These are phyloP conservation scores for Eilema sororculum DNA, from an alignment of 2,888 invertebrate genomes.

Conservation along the genomic window DNA sequence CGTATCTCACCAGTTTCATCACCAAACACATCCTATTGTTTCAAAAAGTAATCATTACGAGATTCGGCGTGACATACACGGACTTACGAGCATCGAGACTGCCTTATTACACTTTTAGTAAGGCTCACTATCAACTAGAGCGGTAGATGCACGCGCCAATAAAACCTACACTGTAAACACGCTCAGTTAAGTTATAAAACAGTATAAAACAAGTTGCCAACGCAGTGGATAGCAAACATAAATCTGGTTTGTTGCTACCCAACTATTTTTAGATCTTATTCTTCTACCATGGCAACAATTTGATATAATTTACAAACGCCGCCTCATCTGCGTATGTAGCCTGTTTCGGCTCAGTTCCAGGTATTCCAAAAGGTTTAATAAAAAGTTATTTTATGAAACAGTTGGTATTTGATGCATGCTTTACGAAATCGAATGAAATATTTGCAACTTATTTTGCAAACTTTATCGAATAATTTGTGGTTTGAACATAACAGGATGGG, in stretches of 20 bases:
- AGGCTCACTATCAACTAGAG: slow-evolving; percentile 33
- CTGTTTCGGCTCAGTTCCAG: slow-evolving; percentile 32
- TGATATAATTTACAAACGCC: slow-evolving; percentile 46
- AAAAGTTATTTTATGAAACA: slow-evolving; percentile 16
- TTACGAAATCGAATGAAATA: slow-evolving; percentile 3
- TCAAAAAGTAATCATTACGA: slow-evolving; percentile 25
- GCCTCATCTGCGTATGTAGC: slow-evolving; percentile 36
- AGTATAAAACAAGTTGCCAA: slow-evolving; percentile 44
- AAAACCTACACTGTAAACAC: slow-evolving; percentile 51
- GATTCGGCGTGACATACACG: slow-evolving; percentile 23
- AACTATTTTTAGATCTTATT: slow-evolving; percentile 67
- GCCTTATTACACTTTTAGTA: slow-evolving; percentile 11
- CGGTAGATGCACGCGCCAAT: slow-evolving; percentile 38
- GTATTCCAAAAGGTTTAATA: slow-evolving; percentile 33
- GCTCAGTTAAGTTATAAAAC: slow-evolving; percentile 55
- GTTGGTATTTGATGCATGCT: slow-evolving; percentile 18
- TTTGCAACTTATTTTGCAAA: not conserved
- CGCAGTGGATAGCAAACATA: slow-evolving; percentile 58
- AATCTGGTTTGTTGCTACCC: slow-evolving; percentile 71
- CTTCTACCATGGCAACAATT: slow-evolving; percentile 61
- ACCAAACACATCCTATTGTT: not conserved
- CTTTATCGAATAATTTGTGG: not conserved
- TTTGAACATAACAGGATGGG: not conserved
- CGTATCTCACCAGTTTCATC: not conserved
- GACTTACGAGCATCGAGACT: not conserved